Conservation (phyloP, 2,797 vertebrate genomes). For the Myotis myotis region DNA sequence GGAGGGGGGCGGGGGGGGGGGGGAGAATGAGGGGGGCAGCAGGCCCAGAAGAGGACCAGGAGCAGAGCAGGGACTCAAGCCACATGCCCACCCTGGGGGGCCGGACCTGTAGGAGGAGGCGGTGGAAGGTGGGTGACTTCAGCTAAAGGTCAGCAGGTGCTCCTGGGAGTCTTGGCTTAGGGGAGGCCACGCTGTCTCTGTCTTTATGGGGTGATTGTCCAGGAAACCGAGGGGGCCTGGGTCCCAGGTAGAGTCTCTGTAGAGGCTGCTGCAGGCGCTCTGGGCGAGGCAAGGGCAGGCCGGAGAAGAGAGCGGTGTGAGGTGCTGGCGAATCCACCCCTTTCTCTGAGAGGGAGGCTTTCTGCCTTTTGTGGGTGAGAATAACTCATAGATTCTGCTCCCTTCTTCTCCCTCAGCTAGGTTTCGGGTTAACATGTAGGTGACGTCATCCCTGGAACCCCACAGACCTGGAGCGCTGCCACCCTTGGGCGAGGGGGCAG, state of each 20-base stretch:
- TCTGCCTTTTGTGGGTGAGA: background rate
- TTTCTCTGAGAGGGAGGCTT: background rate
- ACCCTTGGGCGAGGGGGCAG: background rate
- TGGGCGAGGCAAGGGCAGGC: background rate
- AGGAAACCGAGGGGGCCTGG: background rate
- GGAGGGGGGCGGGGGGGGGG: no score
- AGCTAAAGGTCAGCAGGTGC: background rate
- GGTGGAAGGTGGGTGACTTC: accelerated
- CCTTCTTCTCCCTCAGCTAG: background rate
- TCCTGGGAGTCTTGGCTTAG: background rate
- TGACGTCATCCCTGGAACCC: background rate
- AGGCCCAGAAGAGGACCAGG: background rate
- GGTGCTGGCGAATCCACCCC: background rate
- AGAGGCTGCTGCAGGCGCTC: background rate
- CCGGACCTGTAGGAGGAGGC: background rate
- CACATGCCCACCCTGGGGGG: accelerated
- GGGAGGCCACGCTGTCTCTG: background rate
- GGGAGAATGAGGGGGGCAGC: background rate
- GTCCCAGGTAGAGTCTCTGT: background rate
- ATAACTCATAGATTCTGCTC: background rate
- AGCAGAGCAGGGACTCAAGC: background rate
- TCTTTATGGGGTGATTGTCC: background rate
- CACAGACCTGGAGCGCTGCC: accelerated
- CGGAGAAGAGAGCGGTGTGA: background rate
- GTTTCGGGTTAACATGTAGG: background rate